Conservation (phyloP, 2,888 invertebrate genomes). For the Oxycera nigricornis region DNA sequence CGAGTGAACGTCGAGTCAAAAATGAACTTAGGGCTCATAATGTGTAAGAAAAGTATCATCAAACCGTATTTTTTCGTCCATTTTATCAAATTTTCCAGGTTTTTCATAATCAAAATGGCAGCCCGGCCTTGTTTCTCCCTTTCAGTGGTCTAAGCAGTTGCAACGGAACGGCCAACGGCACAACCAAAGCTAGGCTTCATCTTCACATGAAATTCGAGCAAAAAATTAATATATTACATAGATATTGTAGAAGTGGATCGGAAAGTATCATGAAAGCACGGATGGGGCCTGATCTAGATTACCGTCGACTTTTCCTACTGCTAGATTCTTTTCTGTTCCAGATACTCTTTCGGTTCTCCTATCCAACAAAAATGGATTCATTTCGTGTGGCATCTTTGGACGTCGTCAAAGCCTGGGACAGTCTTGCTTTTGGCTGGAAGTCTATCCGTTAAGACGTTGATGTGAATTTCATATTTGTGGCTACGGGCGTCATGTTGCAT, state of each 20-base stretch:
- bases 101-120: no score
- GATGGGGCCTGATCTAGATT: conserved; percentile 38
- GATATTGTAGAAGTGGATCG: conserved; percentile 8
- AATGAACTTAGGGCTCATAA: no score
- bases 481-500: conserved; percentile 41
- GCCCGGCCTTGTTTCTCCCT: background rate
- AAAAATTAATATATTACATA: conserved; percentile 38
- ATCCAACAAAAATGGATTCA: conserved; percentile 38
- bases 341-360: conserved; percentile 26
- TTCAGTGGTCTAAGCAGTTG: conserved; percentile 17
- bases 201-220: conserved; percentile 39
- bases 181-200: conserved; percentile 32
- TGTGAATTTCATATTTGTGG: conserved; percentile 41
- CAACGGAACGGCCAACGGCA: conserved; percentile 38
- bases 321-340: conserved; percentile 25
- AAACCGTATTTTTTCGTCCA: no score
- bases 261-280: conserved; percentile 21
- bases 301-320: conserved; percentile 23
- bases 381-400: conserved; percentile 40
- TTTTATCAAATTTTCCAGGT: no score
- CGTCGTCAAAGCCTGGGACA: conserved; percentile 32
- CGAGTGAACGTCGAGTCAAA: no score
- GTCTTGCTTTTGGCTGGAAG: conserved; percentile 29
- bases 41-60: no score
- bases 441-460: background rate